Base-by-base conservation (phyloP, 2,113 vertebrate genomes). In the Turnix velox region DNA sequence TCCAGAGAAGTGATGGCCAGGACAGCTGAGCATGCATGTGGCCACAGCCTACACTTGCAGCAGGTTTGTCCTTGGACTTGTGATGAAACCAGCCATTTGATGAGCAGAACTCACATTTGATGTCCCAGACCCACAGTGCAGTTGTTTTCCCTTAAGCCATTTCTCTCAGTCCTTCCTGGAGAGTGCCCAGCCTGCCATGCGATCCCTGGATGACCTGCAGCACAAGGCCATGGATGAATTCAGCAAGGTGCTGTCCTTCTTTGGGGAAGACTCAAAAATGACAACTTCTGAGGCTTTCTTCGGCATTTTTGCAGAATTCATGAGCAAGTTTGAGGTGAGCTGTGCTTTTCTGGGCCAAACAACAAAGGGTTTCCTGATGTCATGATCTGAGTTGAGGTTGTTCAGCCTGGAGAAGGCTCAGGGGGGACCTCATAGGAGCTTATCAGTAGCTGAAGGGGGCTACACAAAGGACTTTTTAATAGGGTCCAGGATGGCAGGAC, bases 271-370 rank as follows among this genome's bases (percentile, higher is more conserved):
- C 96, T 97, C 98, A 10, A 99, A 99, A 84, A 97, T 98, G 96
- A 98, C 98, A 37, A 99, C 97, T 59, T 99, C 99, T 0, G 99
- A 99, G 95, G 95, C 98, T 37, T 99, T 99, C 96, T 99, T 99
- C 12, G 99, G 98, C 94, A 99, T 99, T 95, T 99, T 99, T 55
- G 96, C 98, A 8, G 99, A 99, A 35, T 99, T 99, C 94, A 98
- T 99, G 58, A 98, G 98, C 95, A 99, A 99, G 97, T 99, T 99
- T 88, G 99, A 99, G 99, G 99, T 99, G 94, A 98, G 98, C 10
- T 22, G 46, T 4, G 0, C 16, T 42, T 46, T 16, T 13, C 13
- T 7, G 13, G 28, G 61, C 9, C 35, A 37, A 25, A 12, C 45
- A 14, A 28, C 9, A 6, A 46, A 18, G 58, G 18, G 0, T 27